Percentiles rank a stretch among this genome's conserved stretches.
Conservation (phyloP, 2,888 invertebrate species). For the Xestoiulus laeticollis region DNA sequence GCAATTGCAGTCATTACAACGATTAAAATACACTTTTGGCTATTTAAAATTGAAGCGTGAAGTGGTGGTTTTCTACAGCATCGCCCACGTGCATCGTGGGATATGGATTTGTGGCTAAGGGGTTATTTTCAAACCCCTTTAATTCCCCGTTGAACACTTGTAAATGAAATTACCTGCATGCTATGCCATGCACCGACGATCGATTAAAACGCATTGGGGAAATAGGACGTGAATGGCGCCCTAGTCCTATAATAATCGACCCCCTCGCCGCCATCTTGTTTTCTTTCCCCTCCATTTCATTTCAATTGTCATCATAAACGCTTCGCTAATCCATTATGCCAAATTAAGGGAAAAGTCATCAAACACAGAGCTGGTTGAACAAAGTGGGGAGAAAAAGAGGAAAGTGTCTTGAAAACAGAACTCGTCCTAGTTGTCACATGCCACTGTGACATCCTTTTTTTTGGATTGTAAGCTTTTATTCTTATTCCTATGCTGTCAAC, state of each 20-base stretch:
- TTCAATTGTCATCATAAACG: conserved; percentile 42
- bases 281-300: conserved; percentile 30
- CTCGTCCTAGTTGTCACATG: no score
- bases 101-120: background rate
- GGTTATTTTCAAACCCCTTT: background rate
- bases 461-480: no score
- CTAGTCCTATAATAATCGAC: background rate
- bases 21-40: background rate
- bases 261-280: background rate
- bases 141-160: background rate
- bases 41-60: background rate
- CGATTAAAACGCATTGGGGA: conserved; percentile 14
- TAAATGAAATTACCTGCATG: background rate
- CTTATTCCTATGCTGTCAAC: no score
- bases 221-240: conserved; percentile 4
- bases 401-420: background rate
- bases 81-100: background rate
- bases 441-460: no score
- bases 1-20: background rate
- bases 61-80: background rate
- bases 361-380: conserved; percentile 2
- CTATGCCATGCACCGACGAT: conserved; percentile 19
- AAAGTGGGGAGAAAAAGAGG: background rate
- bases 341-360: conserved; percentile 38
- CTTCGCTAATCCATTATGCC: conserved; percentile 44